Evolutionary conservation across 1,140 invertebrate genomes (phyloP), one percentile per base, ranked within the genome.

Genomic region (Hyles vespertilio): DNA sequence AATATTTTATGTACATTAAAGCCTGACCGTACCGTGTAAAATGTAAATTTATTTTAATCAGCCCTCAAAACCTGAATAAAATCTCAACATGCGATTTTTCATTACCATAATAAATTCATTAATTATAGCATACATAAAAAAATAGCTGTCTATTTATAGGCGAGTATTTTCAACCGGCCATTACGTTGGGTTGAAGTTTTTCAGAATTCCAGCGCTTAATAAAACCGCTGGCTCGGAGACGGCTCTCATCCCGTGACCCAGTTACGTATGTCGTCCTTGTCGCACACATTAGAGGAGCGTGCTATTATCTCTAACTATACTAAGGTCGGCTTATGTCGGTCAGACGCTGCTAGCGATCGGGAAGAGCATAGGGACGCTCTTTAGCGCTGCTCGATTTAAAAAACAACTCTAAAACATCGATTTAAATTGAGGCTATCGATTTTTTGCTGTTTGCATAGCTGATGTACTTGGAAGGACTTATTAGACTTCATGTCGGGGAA

Each of bases 201-300:
- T 51, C 69, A 85, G 82, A 82, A 69, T 50, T 56, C 54, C 57
- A 83, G 74, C 82, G 84, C 84, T 85, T 78, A 63, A 74, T 51
- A 71, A 71, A 75, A 76, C 73, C 62, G 60, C 68, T 70, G 63
- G 22, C 1, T 22, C 22, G 22, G 77, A 80, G 79, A 79, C 75
- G 62, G 69, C 72, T 79, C 79, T 84, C 75, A 83, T 85, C 79
- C 79, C 74, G 75, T 88, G 85, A 88, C 85, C 85, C 72, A 88
- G 73, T 83, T 88, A 77, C 59, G 71, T 70, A n/a, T 58, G 70
- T 52, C 61, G 53, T 78, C 72, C 55, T 61, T 65, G 12, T 81
- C 70, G 51, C 33, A 12, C 67, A 7, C 10, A 8, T 8, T 32
- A 3, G 10, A 10, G 47, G 7, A 5, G 34, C 51, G 47, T 83